Conservation (phyloP, 2,888 invertebrate species). For the Leucozona laternaria region DNA sequence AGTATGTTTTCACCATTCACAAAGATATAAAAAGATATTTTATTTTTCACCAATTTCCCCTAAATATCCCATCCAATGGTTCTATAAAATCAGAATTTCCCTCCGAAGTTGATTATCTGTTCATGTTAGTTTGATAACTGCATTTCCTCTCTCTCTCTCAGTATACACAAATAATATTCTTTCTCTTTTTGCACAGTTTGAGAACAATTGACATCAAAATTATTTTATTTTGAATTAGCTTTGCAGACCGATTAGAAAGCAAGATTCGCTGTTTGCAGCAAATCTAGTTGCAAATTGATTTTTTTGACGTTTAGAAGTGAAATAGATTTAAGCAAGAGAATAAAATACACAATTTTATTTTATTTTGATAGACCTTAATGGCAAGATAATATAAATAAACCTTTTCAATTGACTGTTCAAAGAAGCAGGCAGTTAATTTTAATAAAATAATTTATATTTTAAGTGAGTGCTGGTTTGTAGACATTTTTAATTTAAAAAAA, state of each 20-base stretch:
- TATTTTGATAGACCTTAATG: slow-evolving; percentile 26
- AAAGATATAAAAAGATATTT: no score
- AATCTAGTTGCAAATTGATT: slow-evolving; percentile 59
- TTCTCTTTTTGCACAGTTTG: slow-evolving; percentile 48
- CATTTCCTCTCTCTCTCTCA: no score
- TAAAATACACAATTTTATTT: slow-evolving; percentile 24
- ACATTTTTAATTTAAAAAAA: slow-evolving; percentile 16
- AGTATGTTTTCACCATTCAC: no score
- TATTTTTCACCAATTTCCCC: no score
- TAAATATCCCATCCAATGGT: no score
- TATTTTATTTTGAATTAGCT: slow-evolving; percentile 17
- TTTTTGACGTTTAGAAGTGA: slow-evolving; percentile 61
- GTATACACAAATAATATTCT: neutral
- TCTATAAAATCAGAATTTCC: neutral
- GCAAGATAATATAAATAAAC: slow-evolving; percentile 29
- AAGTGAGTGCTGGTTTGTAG: slow-evolving; percentile 56
- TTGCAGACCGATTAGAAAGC: slow-evolving; percentile 45
- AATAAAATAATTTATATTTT: slow-evolving; percentile 14
- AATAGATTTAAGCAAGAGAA: neutral
- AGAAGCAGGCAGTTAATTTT: neutral
- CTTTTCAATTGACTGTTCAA: neutral
- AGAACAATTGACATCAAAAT: slow-evolving; percentile 18
- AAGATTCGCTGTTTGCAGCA: slow-evolving; percentile 57
- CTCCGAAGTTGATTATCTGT: neutral
- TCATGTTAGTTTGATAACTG: no score